Evolutionary conservation across 1,140 invertebrate species (phyloP), one percentile per base, ranked within the genome.

Genomic region (Philaenus spumarius): DNA sequence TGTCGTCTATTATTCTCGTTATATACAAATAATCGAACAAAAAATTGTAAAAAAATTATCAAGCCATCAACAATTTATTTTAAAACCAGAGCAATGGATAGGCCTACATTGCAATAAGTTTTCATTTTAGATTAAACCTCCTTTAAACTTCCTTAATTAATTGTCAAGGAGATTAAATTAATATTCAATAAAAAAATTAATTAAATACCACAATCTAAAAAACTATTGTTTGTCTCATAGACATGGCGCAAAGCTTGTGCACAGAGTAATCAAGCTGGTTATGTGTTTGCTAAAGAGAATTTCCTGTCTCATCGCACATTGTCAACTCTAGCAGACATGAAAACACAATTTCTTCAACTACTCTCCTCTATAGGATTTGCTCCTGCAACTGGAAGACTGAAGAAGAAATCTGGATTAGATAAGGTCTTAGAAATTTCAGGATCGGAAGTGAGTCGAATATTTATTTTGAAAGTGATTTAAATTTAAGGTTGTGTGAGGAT

Each of bases 301-400:
- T 92, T 79, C 66, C 73, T 93, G 1, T 91, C 89, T 0, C 66
- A 79, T 47, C 83, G 81, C 69, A 89, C 87, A 0, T 71, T 93
- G 7, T 70, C 81, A 48, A 86, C 85, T 65, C 74, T 93, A 59
- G 80, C 79, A 0, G 87, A 92, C 65, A 85, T 93, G 60, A 92
- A 92, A 67, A 81, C 85, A 67, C 90, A 94, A 71, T 80, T 91
- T 62, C 75, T 90, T n/a, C 85, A 89, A 52, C 70, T 91, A n/a
- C 72, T 94, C 15, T 79, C 84, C 1, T 82, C 84, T n/a, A 88
- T 91, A 55, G 87, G 87, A 2, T 93, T 93, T 71, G 80, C 87
- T 14, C 79, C 84, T 12, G 77, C 84, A 26, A 74, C 79, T 77
- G 69, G 78, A 55, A 69, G 79, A 64, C 74, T 73, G 53, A 11